Percentiles rank a stretch among this genome's conserved stretches.
Evolutionary conservation across 2,113 vertebrate genomes (phyloP).

Genomic region (Hydrolagus affinis): DNA sequence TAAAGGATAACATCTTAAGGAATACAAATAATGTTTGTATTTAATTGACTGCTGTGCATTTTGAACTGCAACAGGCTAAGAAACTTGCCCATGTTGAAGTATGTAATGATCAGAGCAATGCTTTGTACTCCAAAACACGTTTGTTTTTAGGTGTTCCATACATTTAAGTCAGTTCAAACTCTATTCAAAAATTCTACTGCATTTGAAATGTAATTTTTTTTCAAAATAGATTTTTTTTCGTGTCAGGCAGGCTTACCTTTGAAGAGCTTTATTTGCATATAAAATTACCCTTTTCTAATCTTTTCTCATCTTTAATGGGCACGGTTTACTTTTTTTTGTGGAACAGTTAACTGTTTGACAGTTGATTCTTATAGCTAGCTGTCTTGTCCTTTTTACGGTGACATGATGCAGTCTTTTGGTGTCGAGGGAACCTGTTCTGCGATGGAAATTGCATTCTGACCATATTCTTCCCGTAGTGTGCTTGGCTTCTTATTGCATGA

Average conservation of each 20-base stretch:
- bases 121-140: background rate
- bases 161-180: background rate
- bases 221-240: background rate
- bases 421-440: background rate
- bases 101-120: too few relatives aligned
- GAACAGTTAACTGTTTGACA: constrained; percentile 42
- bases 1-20: background rate
- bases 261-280: background rate
- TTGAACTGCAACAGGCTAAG: background rate
- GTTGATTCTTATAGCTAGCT: background rate
- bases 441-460: background rate
- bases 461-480: background rate
- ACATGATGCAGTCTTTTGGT: background rate
- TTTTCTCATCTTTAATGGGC: background rate
- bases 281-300: background rate
- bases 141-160: background rate
- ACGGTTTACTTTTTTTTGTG: background rate
- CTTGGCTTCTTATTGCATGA: too few relatives aligned
- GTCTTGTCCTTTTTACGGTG: background rate
- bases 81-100: background rate
- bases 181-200: background rate
- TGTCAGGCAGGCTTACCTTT: background rate
- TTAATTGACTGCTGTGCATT: background rate
- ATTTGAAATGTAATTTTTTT: background rate
- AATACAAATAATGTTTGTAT: background rate